phyloP scores from a whole-genome alignment of 1,140 invertebrate genomes.

The Meteorus sp. region DNA sequence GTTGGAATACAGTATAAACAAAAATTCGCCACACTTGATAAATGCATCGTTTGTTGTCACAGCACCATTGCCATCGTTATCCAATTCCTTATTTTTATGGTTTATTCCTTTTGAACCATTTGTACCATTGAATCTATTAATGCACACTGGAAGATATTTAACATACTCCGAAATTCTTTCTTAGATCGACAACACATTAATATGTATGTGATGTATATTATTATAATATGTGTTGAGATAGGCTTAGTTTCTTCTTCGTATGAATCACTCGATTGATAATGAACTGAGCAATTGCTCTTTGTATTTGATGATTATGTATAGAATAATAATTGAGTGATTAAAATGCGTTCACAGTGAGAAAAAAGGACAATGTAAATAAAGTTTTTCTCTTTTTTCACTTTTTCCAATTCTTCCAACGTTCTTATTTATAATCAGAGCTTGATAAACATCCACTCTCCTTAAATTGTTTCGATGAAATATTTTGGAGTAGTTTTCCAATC shows the following conservation, averaged over 20 bases:
- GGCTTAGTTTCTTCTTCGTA: too few species aligned
- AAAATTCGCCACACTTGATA: neutral
- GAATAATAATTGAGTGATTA: conserved; percentile 8
- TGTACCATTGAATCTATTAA: neutral
- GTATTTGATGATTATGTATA: conserved; percentile 16
- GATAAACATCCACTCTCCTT: too few species aligned
- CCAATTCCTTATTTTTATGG: conserved; percentile 8
- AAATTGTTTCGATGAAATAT: too few species aligned
- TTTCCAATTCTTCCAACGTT: too few species aligned
- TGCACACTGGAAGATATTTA: conserved; percentile 10
- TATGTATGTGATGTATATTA: neutral
- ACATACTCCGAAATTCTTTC: conserved; percentile 17
- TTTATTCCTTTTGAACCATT: neutral
- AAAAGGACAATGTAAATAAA: too few species aligned
- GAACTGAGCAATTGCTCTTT: conserved; percentile 19
- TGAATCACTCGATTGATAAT: conserved; percentile 2
- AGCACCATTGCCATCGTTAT: conserved; percentile 15
- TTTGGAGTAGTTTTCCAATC: neutral
- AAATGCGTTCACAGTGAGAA: conserved; percentile 5
- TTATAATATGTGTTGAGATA: neutral
- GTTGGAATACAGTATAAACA: too few species aligned
- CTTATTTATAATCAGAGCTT: too few species aligned
- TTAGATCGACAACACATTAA: too few species aligned
- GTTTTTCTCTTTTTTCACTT: too few species aligned
- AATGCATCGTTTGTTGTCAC: conserved; percentile 20